Evolutionary conservation across 2,888 invertebrate genomes (phyloP).

Genomic region (Amiota communis): DNA sequence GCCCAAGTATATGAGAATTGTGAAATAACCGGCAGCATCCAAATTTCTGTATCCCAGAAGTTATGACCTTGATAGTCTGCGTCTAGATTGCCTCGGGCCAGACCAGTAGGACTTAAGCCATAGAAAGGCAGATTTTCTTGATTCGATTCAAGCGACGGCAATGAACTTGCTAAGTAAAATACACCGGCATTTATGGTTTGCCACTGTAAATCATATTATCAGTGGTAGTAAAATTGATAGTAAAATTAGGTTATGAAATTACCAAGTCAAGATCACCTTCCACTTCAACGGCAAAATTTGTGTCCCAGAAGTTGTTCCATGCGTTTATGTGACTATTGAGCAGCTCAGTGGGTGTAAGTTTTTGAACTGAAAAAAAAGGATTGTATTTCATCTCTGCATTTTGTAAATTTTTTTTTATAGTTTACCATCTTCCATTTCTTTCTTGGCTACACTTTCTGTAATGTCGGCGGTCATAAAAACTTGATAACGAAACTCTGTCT

Average conservation of each 20-base stretch:
- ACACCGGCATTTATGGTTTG: constrained; percentile 75
- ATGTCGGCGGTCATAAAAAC: constrained; percentile 76
- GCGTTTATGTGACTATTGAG: constrained; percentile 73
- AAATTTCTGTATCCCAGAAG: constrained; percentile 79
- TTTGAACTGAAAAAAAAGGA: constrained; percentile 62
- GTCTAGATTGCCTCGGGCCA: constrained; percentile 73
- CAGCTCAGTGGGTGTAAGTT: constrained; percentile 69
- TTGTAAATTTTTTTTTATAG: constrained; percentile 38
- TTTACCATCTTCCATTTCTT: constrained; percentile 69
- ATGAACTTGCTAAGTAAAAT: constrained; percentile 76
- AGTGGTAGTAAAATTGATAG: background rate
- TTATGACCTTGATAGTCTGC: constrained; percentile 76
- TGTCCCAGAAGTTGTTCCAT: constrained; percentile 75
- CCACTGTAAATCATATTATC: constrained; percentile 55
- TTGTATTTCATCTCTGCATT: constrained; percentile 41
- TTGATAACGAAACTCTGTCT: constrained; percentile 70
- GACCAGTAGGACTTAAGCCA: constrained; percentile 77
- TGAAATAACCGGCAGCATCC: constrained; percentile 77
- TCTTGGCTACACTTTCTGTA: constrained; percentile 73
- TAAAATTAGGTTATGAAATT: background rate
- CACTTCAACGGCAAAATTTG: constrained; percentile 74
- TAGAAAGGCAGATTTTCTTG: constrained; percentile 74
- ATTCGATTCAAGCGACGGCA: constrained; percentile 75
- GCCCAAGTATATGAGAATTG: constrained; percentile 75
- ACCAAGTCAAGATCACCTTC: constrained; percentile 73